Percentiles rank a stretch among this genome's conserved stretches.
phyloP scores from a whole-genome alignment of 2,797 vertebrate genomes.

The Pteropus rufus region DNA sequence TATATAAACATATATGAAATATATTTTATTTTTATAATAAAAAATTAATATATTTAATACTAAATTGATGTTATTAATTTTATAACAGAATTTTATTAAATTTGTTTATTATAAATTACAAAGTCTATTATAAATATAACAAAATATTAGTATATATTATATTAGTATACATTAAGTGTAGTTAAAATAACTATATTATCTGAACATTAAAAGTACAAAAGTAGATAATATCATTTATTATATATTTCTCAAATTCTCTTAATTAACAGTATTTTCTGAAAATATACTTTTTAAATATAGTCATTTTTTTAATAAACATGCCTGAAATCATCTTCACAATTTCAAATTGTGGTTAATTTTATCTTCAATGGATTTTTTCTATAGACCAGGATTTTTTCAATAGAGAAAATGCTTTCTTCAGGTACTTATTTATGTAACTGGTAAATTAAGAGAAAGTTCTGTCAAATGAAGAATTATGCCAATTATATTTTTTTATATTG shows the following conservation, averaged over 20 bases:
- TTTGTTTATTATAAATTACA: background rate
- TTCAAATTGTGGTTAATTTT: background rate
- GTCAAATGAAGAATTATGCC: background rate
- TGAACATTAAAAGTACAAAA: background rate
- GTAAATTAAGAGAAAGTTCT: background rate
- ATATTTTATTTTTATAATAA: background rate
- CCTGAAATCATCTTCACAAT: background rate
- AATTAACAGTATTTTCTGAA: background rate
- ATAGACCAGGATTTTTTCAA: background rate
- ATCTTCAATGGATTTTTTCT: background rate
- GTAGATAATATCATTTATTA: background rate
- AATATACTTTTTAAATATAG: background rate
- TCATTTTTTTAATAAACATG: background rate
- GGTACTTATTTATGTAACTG: background rate
- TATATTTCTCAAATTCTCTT: background rate
- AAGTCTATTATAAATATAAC: background rate
- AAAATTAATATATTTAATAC: background rate
- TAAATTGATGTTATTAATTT: background rate
- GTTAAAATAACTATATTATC: background rate
- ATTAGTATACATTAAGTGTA: background rate
- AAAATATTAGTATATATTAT: background rate
- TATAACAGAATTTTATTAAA: background rate
- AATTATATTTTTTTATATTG: background rate
- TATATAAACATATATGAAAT: background rate
- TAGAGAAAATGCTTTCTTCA: background rate